Evolutionary conservation across 2,797 vertebrate species (phyloP).

Genomic region (Delichon dasypus): DNA sequence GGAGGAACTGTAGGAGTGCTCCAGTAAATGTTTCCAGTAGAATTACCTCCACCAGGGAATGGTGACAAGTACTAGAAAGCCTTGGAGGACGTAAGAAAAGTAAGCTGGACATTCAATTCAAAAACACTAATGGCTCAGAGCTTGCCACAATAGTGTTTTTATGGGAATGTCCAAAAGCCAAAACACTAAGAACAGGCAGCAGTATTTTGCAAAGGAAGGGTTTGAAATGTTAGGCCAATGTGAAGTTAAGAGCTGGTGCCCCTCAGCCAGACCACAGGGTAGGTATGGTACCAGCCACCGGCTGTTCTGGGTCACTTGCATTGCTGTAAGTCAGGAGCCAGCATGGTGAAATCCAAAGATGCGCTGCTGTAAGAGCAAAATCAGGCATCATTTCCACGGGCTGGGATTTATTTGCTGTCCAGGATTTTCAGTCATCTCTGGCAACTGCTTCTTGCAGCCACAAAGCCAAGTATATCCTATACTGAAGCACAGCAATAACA

Average conservation of each 20-base stretch:
- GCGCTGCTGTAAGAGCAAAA: neutral
- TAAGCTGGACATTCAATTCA: neutral
- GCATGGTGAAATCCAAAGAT: neutral
- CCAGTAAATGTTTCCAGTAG: neutral
- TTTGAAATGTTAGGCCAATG: neutral
- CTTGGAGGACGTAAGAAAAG: neutral
- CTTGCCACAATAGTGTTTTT: neutral
- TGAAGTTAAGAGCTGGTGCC: neutral
- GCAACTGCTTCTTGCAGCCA: slow-evolving; percentile 33
- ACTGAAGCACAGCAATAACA: slow-evolving; percentile 47
- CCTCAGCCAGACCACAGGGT: neutral
- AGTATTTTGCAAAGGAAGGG: neutral
- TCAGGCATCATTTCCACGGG: neutral
- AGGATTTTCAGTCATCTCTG: slow-evolving; percentile 22
- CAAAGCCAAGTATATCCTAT: slow-evolving; percentile 45
- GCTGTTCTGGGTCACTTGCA: neutral
- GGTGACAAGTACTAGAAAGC: neutral
- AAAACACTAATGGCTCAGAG: neutral
- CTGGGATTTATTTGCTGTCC: slow-evolving; percentile 34
- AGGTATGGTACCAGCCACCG: neutral
- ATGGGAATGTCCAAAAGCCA: neutral
- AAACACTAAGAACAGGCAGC: neutral
- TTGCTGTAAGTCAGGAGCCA: neutral
- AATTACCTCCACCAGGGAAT: neutral
- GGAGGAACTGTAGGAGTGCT: neutral